Base-by-base conservation (phyloP, 1,140 invertebrate species). In the Pentalonia nigronervosa region DNA sequence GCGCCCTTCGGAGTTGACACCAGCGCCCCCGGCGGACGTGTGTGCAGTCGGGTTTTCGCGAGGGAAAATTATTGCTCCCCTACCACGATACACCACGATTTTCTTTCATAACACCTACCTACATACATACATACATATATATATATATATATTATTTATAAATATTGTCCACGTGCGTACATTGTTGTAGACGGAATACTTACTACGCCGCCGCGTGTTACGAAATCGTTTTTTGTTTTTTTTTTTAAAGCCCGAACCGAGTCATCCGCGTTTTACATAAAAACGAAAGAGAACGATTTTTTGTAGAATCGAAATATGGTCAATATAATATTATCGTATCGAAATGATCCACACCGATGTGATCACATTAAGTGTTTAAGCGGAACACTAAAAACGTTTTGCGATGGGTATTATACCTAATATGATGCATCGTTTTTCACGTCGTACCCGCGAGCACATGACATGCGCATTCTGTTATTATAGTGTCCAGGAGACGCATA, bases 11-110 rank as follows among this genome's bases (percentile, higher is more conserved):
- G 23, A 20, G 53, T 3, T 11, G 2, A 2, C 67, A 7, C 1
- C 30, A 17, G n/a, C 91, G 91, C 91, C 81, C 81, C 91, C 17
- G 20, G 76, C 48, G 91, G 81, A 36, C 83, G 83, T 14, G 9
- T 0, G 25, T 4, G 25, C 30, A 60, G 34, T 50, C 90, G 81
- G 7, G 67, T 83, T 76, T 91, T 91, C 67, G 25, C 56, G 48
- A 41, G 23, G 89, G 87, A 36, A 89, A 89, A 89, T 36, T 45
- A 67, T 67, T 23, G 53, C 25, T 2, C 41, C 84, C 45, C 41
- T 48, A 30, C 25, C 3, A 7, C 76, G 23, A 60, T 41, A 41
- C 41, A 41, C 41, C 11, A 30, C 60, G 60, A 11, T 67, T 67
- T 67, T 67, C 60, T 67, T 67, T 67, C 60, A 30, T n/a, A 36